Percentiles rank a stretch among this genome's conserved stretches.
phyloP scores from a whole-genome alignment of 2,113 vertebrate species.

The Pluvianellus socialis region DNA sequence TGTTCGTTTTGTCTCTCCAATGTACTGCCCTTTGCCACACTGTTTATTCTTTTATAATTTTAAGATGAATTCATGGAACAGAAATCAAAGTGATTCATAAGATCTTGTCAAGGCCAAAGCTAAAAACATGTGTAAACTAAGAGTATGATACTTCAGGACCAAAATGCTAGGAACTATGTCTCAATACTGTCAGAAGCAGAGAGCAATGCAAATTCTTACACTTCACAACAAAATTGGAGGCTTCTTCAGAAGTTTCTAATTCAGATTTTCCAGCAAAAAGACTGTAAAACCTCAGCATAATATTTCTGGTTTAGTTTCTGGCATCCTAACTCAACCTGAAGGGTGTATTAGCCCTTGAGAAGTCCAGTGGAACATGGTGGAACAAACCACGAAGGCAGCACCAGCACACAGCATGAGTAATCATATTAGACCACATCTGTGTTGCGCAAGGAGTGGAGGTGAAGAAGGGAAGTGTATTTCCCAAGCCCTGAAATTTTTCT shows the following conservation, averaged over 20 bases:
- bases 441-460: neutral
- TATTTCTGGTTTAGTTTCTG: neutral
- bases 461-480: neutral
- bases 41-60: neutral
- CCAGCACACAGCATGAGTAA: neutral
- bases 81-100: neutral
- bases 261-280: neutral
- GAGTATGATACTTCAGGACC: neutral
- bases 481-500: neutral
- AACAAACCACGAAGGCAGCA: neutral
- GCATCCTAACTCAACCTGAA: neutral
- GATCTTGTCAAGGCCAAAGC: neutral
- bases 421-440: neutral
- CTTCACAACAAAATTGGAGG: neutral
- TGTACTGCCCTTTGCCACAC: neutral
- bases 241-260: neutral
- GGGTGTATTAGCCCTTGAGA: neutral
- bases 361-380: neutral
- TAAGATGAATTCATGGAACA: neutral
- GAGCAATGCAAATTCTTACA: neutral
- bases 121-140: neutral
- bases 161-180: neutral
- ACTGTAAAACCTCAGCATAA: neutral
- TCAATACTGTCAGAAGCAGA: neutral
- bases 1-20: neutral